phyloP scores from a whole-genome alignment of 2,113 vertebrate species.

The Lagenorhynchus albirostris region DNA sequence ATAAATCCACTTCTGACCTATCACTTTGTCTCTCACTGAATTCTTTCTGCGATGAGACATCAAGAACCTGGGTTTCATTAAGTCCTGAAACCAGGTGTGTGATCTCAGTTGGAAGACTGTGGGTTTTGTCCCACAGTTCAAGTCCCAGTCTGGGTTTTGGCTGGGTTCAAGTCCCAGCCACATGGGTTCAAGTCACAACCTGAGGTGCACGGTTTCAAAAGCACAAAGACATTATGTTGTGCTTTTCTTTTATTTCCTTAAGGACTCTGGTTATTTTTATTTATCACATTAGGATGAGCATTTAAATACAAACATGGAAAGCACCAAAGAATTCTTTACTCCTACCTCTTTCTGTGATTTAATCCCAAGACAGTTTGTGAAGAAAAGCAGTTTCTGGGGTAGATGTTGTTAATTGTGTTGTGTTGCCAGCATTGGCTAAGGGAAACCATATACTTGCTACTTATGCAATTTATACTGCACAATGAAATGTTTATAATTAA shows the following conservation, averaged over 20 bases:
- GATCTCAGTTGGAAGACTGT: no score
- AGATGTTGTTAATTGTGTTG: neutral
- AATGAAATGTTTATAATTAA: slow-evolving; percentile 35
- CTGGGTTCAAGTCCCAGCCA: no score
- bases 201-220: neutral
- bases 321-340: neutral
- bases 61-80: no score
- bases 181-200: no score
- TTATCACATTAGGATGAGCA: neutral
- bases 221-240: neutral
- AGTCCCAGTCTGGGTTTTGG: no score
- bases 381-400: neutral
- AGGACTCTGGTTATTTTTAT: neutral
- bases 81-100: no score
- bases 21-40: no score
- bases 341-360: neutral
- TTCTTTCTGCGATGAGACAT: no score
- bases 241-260: neutral
- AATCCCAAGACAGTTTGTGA: neutral
- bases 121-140: no score
- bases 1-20: no score
- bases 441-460: neutral
- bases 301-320: slow-evolving; percentile 23
- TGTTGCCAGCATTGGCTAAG: neutral
- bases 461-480: neutral